A percentile compares a stretch with the other conserved stretches of the same genome.
These are phyloP conservation scores for Datnioides undecimradiatus DNA, from an alignment of 2,113 vertebrate genomes.

Conservation along the genomic window DNA sequence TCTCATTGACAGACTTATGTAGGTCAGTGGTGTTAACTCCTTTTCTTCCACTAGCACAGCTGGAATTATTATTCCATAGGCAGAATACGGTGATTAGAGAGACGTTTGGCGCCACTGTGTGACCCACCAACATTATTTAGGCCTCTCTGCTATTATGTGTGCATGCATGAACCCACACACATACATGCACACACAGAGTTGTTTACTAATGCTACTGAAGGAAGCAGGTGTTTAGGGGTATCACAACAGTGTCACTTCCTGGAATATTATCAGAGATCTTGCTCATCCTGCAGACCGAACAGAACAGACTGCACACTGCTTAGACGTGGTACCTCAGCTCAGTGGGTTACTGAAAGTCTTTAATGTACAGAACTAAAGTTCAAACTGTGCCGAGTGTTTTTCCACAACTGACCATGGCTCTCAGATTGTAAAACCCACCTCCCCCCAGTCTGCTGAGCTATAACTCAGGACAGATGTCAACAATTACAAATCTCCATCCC, in stretches of 20 bases:
- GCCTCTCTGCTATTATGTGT: neutral
- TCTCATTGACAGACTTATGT: conserved; percentile 55
- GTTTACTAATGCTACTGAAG: neutral
- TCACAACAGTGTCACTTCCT: conserved; percentile 43
- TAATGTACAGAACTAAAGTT: neutral
- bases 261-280: conserved; percentile 24
- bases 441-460: conserved; percentile 21
- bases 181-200: neutral
- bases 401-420: conserved; percentile 41
- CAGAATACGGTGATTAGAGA: conserved; percentile 12
- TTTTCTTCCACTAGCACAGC: conserved; percentile 56
- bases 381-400: conserved; percentile 39
- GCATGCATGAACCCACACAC: neutral
- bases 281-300: conserved; percentile 6
- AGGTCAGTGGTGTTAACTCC: conserved; percentile 58
- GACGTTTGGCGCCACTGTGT: conserved; percentile 27
- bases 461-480: conserved; percentile 80
- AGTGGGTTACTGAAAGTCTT: conserved; percentile 1
- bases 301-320: neutral
- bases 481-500: conserved; percentile 68
- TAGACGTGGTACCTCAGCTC: neutral
- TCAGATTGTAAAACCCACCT: conserved; percentile 39
- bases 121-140: conserved; percentile 6
- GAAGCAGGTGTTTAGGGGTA: conserved; percentile 37
- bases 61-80: conserved; percentile 52